Base-by-base conservation (phyloP, 2,113 vertebrate genomes). In the Corynorhinus townsendii region DNA sequence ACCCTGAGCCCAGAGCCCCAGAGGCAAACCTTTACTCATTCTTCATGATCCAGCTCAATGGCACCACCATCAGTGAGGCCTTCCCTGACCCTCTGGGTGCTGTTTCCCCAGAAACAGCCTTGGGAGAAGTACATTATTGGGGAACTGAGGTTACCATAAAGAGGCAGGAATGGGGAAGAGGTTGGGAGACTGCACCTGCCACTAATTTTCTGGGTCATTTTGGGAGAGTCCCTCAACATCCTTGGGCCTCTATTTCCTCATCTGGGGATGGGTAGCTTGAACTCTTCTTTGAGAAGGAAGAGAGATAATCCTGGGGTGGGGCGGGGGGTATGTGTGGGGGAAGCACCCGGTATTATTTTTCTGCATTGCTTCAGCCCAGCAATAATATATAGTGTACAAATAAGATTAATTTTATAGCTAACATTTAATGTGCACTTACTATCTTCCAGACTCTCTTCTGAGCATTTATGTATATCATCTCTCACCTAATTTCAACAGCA, bases 341-440 rank as follows among this genome's bases (percentile, higher is more conserved):
- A 22, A 72, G n/a, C 35, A 64, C 66, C 62, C 47, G 45, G 59
- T 35, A 86, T 75, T 79, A 64, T 76, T 94, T 91, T 85, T 77
- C 77, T 69, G 45, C 56, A 86, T 49, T 71, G 54, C 84, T 93
- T 93, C 64, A 94, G 91, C 64, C 59, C 54, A 95, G 94, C 28
- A 83, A 71, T 90, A 92, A 93, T 59, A 86, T 52, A 91, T 80
- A 81, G 73, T 86, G 45, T 94, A 76, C 64, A 73, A 79, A 86
- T 93, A 81, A 95, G 86, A 83, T 92, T 92, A 90, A 91, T 86
- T 96, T 91, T 93, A 91, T 83, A 84, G 89, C 71, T 92, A 92
- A 90, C 62, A 86, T 89, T 96, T 95, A 95, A 76, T 66, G 75
- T 86, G 49, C 28, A 91, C 83, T 96, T 77, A 80, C 9, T 87